Base-by-base conservation (phyloP, 2,113 vertebrate species). In the Phaetusa simplex region DNA sequence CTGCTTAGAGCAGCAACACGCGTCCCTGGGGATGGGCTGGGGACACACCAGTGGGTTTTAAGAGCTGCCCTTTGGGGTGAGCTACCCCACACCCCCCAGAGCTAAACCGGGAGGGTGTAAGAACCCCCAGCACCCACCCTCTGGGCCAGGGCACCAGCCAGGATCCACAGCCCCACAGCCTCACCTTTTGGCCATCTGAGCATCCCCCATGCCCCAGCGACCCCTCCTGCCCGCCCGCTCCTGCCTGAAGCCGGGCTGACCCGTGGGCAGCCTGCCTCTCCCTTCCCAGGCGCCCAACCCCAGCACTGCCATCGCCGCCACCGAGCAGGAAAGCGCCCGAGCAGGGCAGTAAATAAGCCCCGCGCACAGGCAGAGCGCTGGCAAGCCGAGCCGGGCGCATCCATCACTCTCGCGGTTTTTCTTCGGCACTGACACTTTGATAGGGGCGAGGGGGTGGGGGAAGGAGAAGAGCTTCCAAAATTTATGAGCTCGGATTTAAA, bases 401-500 rank as follows among this genome's bases (percentile, higher is more conserved):
- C 70, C 93, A 96, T 95, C 95, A 82, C 71, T 52, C 59, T 86
- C 61, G 1, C 17, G 6, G 83, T 66, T 96, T 96, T 91, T 81
- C 93, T 95, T 91, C 24, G 36, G 81, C 82, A 82, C 84, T 93
- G 96, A 91, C 95, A 94, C 96, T 90, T 85, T 90, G 93, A 93
- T 95, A 88, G 93, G 87, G 95, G 36, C 2, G 74, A 96, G 93
- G 93, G 87, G 82, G 95, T 53, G 95, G 95, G 95, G 93, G 74
- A 94, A 95, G 88, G 42, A 88, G 66, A 93, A 59, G 34, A 92
- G 93, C 94, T 95, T 97, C 97, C 88, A 96, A 96, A 95, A 97
- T 97, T 96, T 96, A 96, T 96, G 93, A 97, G 96, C 87, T 85
- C 6, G 17, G 91, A 82, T 97, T 94, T 97, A 93, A 95, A 97